Base-by-base conservation (phyloP, 2,888 invertebrate species). In the Tuta absoluta region DNA sequence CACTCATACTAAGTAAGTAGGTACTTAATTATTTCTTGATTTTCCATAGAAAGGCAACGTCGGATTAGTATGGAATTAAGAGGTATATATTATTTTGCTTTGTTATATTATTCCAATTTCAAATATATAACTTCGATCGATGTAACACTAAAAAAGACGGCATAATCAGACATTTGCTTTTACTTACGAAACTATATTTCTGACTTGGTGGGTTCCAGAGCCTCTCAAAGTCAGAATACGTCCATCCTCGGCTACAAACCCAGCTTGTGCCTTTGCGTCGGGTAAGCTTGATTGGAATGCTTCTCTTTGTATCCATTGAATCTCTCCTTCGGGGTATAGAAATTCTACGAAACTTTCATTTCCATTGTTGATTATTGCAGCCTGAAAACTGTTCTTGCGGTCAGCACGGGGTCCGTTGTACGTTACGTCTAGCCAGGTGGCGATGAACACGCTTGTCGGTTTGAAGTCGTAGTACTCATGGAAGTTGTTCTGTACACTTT, bases 261-360 rank as follows among this genome's bases (percentile, higher is more conserved):
- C 99, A 62, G 96, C 98, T 87, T 99, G 99, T 0, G 98, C 98
- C 73, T 97, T 95, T 0, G 98, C 97, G 78, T 98, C 98, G 0
- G 96, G 96, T 58, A 96, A 81, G 28, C 94, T 95, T n/a, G 94
- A 92, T n/a, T 94, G 93, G 72, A 95, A 95, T 0, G 94, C 92
- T 66, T 95, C 95, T 60, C 95, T 96, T 81, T 96, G 96, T 63
- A 97, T 94, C 99, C 99, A 99, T 80, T 98, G 96, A 63, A 99
- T 95, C 0, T 97, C 97, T 66, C 95, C 93, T 72, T 96, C 95
- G 0, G 97, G 96, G 84, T 99, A 99, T 65, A 98, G 90, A 71
- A 98, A 93, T 77, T 98, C 95, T 0, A 95, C 96, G 80, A 96
- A 99, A 2, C 96, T 96, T 71, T 96, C 95, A 0, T 92, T 93